Base-by-base conservation (phyloP, 1,140 invertebrate genomes). In the Anastrepha ludens region DNA sequence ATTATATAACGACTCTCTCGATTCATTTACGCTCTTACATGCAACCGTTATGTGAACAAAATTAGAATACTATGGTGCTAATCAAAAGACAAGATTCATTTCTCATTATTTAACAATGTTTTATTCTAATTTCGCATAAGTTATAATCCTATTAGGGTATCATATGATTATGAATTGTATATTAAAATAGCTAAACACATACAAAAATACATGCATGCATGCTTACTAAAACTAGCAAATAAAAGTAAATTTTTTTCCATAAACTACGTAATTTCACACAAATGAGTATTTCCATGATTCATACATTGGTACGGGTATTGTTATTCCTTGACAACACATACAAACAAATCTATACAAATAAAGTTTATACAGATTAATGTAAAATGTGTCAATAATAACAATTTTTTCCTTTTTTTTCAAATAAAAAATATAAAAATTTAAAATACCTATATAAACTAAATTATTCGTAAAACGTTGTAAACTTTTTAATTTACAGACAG, bases 251-350 rank as follows among this genome's bases (percentile, higher is more conserved):
- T 44, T 44, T 74, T 44, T 74, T 15, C 2, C 39, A 47, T 17
- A 74, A n/a, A 15, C 17, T 74, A 47, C 44, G 67, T 74, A 44
- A 74, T 74, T 74, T 74, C 41, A 47, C 15, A 86, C 20, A 74
- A 70, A 58, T 87, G 86, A 87, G 64, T 87, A 70, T 87, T 67
- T 74, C 29, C 29, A 87, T 87, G 64, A 67, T 91, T 91, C 90
- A 90, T 91, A 88, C 89, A 92, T 91, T 92, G 91, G 67, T 74
- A 74, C 67, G 15, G 67, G 91, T 89, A 91, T 90, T 90, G 91
- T 88, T 90, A 67, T 87, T 60, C 86, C 87, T 87, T 85, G 41
- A 62, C 15, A 87, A 41, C 8, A 74, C 67, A 47, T 47, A 74
- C 67, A 74, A 17, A 74, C 39, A 47, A 9, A 74, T 74, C 15